Percentiles rank a stretch among this genome's conserved stretches.
Conservation (phyloP, 2,113 vertebrate species). For the Cygnus atratus region DNA sequence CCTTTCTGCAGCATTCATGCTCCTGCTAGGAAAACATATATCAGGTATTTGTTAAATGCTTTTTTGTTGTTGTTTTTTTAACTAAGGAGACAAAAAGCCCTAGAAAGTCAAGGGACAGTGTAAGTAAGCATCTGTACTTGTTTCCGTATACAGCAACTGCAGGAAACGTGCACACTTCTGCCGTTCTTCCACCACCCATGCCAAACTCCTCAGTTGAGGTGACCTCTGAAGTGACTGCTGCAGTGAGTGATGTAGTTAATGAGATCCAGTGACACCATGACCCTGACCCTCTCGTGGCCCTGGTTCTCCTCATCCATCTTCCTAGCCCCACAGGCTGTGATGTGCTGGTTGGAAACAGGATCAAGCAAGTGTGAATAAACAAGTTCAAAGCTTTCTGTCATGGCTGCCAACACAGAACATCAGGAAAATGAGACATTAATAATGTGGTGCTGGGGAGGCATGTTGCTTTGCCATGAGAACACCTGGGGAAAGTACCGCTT, state of each 20-base stretch:
- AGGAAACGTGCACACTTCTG: not conserved
- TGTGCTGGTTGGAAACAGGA: constrained; percentile 72
- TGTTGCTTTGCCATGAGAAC: constrained; percentile 65
- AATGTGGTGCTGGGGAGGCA: constrained; percentile 49
- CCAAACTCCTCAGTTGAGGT: constrained; percentile 42
- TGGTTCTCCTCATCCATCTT: constrained; percentile 81
- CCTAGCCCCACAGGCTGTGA: constrained; percentile 70
- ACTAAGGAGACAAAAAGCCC: not conserved
- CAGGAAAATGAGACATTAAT: constrained; percentile 74
- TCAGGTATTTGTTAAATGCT: not conserved
- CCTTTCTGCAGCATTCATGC: not conserved
- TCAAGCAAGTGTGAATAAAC: constrained; percentile 86
- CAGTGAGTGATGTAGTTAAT: constrained; percentile 82
- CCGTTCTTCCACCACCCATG: constrained; percentile 35
- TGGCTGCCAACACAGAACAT: constrained; percentile 63
- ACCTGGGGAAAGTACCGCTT: constrained; percentile 66
- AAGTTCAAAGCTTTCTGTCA: constrained; percentile 79
- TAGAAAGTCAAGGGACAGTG: not conserved
- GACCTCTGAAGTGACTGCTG: constrained; percentile 74
- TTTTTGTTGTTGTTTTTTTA: not conserved
- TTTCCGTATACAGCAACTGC: not conserved
- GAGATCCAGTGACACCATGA: constrained; percentile 81
- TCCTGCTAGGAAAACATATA: not conserved
- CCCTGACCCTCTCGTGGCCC: constrained; percentile 75
- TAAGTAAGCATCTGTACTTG: not conserved